phyloP scores from a whole-genome alignment of 2,797 vertebrate species.

The Euphonia xanthogaster region DNA sequence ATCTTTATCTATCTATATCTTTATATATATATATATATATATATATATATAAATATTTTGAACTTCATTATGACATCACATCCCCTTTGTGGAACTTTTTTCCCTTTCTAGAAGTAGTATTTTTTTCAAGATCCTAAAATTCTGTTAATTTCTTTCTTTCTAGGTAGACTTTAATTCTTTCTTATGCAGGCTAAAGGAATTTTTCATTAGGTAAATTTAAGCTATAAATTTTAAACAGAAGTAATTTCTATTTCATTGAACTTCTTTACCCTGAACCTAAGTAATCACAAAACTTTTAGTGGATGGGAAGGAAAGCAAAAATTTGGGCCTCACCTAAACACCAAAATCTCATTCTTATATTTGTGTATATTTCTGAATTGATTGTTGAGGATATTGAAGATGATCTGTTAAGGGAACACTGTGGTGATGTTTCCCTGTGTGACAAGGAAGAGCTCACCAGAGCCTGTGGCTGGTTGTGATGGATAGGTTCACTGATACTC shows the following conservation, averaged over 20 bases:
- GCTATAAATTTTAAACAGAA: neutral
- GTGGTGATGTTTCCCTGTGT: neutral
- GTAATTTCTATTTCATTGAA: neutral
- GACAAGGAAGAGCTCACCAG: neutral
- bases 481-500: neutral
- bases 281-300: neutral
- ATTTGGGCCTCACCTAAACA: neutral
- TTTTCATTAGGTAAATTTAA: neutral
- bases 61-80: neutral
- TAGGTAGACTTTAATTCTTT: neutral
- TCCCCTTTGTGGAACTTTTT: neutral
- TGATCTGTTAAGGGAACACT: neutral
- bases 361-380: neutral
- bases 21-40: neutral
- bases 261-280: neutral
- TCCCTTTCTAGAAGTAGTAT: neutral
- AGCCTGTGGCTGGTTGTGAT: neutral
- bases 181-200: neutral
- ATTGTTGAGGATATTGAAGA: neutral
- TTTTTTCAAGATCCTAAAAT: neutral
- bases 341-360: neutral
- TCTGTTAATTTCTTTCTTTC: neutral
- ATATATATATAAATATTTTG: neutral
- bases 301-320: neutral
- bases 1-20: no score